Conservation (phyloP, 2,113 vertebrate species). For the Plecotus auritus region DNA sequence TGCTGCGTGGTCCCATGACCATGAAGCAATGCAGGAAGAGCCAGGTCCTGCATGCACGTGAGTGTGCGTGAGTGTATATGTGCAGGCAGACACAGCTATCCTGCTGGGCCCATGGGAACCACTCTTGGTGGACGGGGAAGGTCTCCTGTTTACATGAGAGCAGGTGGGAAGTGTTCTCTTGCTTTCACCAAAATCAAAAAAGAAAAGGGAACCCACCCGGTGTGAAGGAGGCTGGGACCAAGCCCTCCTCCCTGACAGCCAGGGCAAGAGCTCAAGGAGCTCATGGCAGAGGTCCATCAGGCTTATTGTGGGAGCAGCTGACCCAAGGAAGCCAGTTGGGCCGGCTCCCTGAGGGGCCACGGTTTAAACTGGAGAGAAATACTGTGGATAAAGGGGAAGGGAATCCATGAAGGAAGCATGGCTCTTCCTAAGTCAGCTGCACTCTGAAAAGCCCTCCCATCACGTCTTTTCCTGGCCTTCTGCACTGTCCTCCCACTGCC, state of each 20-base stretch:
- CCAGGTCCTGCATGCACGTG: neutral
- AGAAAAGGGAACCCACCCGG: too few relatives aligned
- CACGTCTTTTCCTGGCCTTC: too few relatives aligned
- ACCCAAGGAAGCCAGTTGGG: neutral
- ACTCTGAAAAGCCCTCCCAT: neutral
- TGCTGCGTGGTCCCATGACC: too few relatives aligned
- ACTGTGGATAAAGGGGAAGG: neutral
- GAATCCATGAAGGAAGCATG: too few relatives aligned
- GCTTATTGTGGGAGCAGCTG: rapidly evolving
- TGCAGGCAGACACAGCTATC: rapidly evolving
- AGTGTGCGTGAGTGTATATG: neutral
- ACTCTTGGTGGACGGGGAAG: rapidly evolving
- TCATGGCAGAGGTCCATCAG: rapidly evolving
- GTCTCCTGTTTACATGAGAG: neutral
- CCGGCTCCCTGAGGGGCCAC: rapidly evolving
- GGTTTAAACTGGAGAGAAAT: rapidly evolving
- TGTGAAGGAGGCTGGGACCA: too few relatives aligned
- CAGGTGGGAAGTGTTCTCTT: neutral
- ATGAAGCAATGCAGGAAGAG: neutral
- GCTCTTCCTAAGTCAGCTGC: neutral
- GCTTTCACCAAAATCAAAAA: neutral
- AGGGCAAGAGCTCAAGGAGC: neutral
- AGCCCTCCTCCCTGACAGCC: rapidly evolving
- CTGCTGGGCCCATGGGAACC: neutral
- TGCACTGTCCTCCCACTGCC: neutral